Conservation (phyloP, 2,888 invertebrate species). For the Corythucha ciliata region DNA sequence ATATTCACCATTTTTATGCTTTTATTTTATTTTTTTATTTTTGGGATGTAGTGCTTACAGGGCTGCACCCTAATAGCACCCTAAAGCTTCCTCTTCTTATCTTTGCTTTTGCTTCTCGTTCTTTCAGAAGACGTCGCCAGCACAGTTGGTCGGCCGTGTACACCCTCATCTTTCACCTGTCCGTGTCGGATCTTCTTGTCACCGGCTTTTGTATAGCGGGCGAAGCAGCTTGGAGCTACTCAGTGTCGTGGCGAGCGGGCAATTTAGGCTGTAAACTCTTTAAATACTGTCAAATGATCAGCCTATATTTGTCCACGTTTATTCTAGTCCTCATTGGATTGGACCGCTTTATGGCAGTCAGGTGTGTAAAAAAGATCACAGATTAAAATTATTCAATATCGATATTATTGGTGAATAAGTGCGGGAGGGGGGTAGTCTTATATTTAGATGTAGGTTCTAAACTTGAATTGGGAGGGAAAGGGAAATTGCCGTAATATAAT, state of each 20-base stretch:
- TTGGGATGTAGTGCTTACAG: no score
- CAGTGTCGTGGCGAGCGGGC: slow-evolving; percentile 72
- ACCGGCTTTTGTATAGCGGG: slow-evolving; percentile 64
- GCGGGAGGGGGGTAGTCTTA: no score
- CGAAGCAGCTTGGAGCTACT: slow-evolving; percentile 70
- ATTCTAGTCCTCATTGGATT: slow-evolving; percentile 72
- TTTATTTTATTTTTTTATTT: no score
- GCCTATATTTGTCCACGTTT: slow-evolving; percentile 72
- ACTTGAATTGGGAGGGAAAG: no score
- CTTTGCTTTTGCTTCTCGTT: no score
- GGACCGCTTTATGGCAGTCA: slow-evolving; percentile 70
- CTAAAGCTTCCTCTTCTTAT: no score
- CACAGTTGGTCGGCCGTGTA: slow-evolving; percentile 46
- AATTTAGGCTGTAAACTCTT: slow-evolving; percentile 67
- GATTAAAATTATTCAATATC: neutral
- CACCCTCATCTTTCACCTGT: slow-evolving; percentile 69
- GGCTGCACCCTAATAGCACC: no score
- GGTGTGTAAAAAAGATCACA: slow-evolving; percentile 38
- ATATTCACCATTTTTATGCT: no score
- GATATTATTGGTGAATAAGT: no score
- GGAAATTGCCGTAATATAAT: no score
- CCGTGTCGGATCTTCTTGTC: slow-evolving; percentile 70
- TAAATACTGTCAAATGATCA: slow-evolving; percentile 72
- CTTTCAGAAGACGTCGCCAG: slow-evolving; percentile 28
- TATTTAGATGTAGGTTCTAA: no score